These are phyloP conservation scores for Columba guinea DNA, from an alignment of 2,797 vertebrate species.

Conservation along the genomic window DNA sequence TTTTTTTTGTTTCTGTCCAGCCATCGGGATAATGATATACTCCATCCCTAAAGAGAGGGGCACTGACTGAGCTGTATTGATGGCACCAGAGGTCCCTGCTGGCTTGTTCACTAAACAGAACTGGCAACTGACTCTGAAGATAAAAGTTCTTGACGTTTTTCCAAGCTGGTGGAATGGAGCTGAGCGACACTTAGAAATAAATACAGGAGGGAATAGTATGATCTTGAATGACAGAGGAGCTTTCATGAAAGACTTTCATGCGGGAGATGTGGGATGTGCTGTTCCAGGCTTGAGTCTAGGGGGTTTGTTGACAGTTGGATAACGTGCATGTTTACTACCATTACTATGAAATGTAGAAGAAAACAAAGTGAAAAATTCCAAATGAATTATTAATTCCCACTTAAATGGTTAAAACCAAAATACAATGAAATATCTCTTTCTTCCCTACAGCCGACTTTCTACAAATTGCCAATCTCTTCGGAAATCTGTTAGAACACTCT, in stretches of 20 bases:
- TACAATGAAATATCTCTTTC: not conserved
- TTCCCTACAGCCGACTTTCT: not conserved
- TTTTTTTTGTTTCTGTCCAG: not conserved
- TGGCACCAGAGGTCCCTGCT: conserved; percentile 67
- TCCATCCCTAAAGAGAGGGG: conserved; percentile 62
- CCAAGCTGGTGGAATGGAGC: conserved; percentile 68
- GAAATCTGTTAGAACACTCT: conserved; percentile 37
- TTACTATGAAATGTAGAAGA: not conserved
- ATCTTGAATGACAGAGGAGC: conserved; percentile 37
- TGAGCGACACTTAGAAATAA: conserved; percentile 70
- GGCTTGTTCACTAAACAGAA: conserved; percentile 72
- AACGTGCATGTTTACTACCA: not conserved
- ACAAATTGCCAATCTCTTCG: not conserved
- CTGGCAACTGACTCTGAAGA: conserved; percentile 72
- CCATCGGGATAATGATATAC: conserved; percentile 38
- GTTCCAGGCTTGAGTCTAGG: conserved; percentile 5
- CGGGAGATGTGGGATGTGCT: not conserved
- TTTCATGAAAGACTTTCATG: conserved; percentile 35
- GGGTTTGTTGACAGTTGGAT: conserved; percentile 42
- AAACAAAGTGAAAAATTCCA: not conserved
- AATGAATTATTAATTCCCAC: not conserved
- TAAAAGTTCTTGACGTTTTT: conserved; percentile 71
- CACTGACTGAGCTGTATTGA: conserved; percentile 37
- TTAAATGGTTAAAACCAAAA: not conserved
- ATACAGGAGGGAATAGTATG: conserved; percentile 53